A percentile compares a stretch with the other conserved stretches of the same genome.
phyloP scores from a whole-genome alignment of 2,113 vertebrate species.

The Gobio gobio region DNA sequence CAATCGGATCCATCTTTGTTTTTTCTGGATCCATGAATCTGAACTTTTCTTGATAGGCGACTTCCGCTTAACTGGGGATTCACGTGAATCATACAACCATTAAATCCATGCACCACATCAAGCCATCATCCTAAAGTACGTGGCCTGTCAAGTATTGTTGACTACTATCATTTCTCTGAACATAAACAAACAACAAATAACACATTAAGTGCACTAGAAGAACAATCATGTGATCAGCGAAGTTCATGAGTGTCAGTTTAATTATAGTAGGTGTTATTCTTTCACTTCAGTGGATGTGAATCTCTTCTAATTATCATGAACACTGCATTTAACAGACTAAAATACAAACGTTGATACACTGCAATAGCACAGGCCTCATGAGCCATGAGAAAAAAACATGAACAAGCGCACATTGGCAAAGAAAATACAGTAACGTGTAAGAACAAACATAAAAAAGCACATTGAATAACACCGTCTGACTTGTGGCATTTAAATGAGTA shows the following conservation, averaged over 20 bases:
- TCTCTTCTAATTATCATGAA: neutral
- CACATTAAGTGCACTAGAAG: neutral
- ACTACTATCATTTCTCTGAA: neutral
- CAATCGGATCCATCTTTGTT: neutral
- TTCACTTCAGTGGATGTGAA: neutral
- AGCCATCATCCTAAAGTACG: neutral
- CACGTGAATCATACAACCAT: too few species aligned
- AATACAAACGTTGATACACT: neutral
- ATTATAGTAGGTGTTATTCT: neutral
- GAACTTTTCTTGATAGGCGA: neutral
- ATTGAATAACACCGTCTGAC: neutral
- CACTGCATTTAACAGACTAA: neutral
- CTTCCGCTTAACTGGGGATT: too few species aligned
- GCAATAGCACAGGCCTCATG: neutral
- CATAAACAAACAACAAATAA: neutral
- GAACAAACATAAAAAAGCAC: neutral
- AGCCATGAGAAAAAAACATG: neutral
- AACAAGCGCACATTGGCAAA: neutral
- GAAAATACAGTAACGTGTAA: neutral
- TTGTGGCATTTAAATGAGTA: constrained; percentile 16
- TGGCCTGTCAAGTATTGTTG: neutral
- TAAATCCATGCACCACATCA: too few species aligned
- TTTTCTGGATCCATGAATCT: neutral
- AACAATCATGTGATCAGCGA: neutral
- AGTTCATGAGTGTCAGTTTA: neutral